Evolutionary conservation across 2,113 vertebrate species (phyloP).

Genomic region (Physeter macrocephalus): DNA sequence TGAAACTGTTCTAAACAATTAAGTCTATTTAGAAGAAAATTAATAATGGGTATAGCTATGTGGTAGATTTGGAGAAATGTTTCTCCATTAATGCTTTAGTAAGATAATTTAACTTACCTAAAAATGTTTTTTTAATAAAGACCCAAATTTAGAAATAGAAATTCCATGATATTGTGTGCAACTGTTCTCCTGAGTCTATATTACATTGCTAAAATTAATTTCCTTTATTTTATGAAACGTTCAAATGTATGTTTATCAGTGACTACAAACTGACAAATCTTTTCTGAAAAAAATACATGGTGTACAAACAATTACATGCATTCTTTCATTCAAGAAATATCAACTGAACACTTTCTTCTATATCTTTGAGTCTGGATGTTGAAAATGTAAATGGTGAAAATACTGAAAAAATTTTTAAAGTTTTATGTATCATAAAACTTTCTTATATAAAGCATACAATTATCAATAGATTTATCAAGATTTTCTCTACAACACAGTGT

Average conservation of each 20-base stretch:
- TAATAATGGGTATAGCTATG: neutral
- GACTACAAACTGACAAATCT: neutral
- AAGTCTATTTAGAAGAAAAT: neutral
- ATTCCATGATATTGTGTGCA: neutral
- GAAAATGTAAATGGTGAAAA: neutral
- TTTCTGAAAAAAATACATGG: neutral
- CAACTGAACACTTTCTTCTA: neutral
- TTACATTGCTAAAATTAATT: neutral
- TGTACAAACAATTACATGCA: neutral
- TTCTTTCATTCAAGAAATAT: neutral
- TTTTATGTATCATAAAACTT: neutral
- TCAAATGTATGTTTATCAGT: neutral
- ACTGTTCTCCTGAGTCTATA: neutral
- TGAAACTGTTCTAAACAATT: neutral
- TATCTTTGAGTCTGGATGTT: neutral
- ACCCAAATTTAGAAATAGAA: neutral
- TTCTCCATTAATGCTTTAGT: neutral
- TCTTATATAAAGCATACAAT: neutral
- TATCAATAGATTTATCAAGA: neutral
- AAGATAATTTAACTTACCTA: neutral
- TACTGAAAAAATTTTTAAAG: neutral
- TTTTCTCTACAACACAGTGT: neutral
- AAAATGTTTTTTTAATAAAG: neutral
- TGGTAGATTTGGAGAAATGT: neutral
- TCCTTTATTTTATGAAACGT: neutral